Evolutionary conservation across 53 echinoderm and acorn worm genomes (phyloP), one percentile per base, ranked within the genome.

Genomic region (Luidia sarsii): DNA sequence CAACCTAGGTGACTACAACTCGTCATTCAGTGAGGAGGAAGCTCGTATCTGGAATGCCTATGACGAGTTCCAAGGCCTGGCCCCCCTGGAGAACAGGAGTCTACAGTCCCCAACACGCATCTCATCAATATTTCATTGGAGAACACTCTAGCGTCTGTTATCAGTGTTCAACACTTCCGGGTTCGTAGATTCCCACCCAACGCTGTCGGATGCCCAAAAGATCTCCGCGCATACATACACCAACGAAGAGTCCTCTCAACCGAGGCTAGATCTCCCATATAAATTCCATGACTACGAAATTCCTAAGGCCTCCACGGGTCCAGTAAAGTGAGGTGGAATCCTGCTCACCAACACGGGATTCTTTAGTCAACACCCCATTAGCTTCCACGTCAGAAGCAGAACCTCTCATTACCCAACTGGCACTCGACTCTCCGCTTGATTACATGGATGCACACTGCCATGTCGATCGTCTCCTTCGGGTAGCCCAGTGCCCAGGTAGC

Each of bases 361-460:
- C n/a, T n/a, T n/a, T n/a, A n/a, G n/a, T n/a, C n/a, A n/a, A n/a
- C n/a, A n/a, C n/a, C n/a, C n/a, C n/a, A n/a, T n/a, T n/a, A n/a
- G n/a, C n/a, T n/a, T n/a, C 45, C 14, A 14, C 45, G 14, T 14
- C n/a, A n/a, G n/a, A n/a, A n/a, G n/a, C n/a, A n/a, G n/a, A n/a
- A n/a, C n/a, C n/a, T n/a, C 46, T 10, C 46, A 46, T 46, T 15
- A 8, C 46, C 15, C 15, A 8, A 14, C 15, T 15, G 8, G 46
- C 15, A 14, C 27, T 20, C 24, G 30, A 57, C 29, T 57, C 59
- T 30, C 27, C 59, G 11, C 28, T 29, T 57, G 25, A 29, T 29
- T 68, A 48, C 33, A 68, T 68, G 10, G 68, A 68, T 19, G 37
- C 49, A 1, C 68, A 68, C n/a, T 68, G 68, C 18, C 68, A 68